A percentile compares a stretch with the other conserved stretches of the same genome.
These are phyloP conservation scores for Mythimna albipuncta DNA, from an alignment of 2,888 invertebrate species.

Conservation along the genomic window DNA sequence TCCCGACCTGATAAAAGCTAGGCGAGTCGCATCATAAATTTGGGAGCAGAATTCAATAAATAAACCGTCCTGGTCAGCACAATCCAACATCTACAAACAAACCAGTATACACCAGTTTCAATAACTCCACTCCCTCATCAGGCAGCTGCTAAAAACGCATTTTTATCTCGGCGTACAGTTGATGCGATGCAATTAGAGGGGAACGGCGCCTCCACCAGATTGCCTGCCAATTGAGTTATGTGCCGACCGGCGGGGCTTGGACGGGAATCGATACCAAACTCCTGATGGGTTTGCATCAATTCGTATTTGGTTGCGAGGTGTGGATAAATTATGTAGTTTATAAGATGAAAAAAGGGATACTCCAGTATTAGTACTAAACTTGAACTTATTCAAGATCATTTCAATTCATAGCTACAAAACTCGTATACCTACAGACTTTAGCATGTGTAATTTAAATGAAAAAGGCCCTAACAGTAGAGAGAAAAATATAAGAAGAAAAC, in stretches of 20 bases:
- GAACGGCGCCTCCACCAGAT: conserved; percentile 82
- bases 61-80: neutral
- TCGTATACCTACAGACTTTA: too few species aligned
- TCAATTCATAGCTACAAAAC: too few species aligned
- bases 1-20: too few species aligned
- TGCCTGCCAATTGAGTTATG: conserved; percentile 86
- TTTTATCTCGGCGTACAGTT: conserved; percentile 54
- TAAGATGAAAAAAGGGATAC: too few species aligned
- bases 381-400: neutral
- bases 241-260: conserved; percentile 51
- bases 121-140: conserved; percentile 16
- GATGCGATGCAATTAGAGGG: conserved; percentile 66
- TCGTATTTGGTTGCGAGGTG: conserved; percentile 32
- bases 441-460: too few species aligned
- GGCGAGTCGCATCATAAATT: neutral
- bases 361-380: neutral
- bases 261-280: conserved; percentile 52
- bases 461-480: too few species aligned
- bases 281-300: conserved; percentile 43
- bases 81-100: conserved; percentile 1
- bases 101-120: conserved; percentile 17
- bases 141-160: conserved; percentile 43
- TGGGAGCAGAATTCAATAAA: neutral
- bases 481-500: too few species aligned
- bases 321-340: conserved; percentile 5